Evolutionary conservation across 35 echinoderm and acorn worm genomes (phyloP), one percentile per base, ranked within the genome.

Genomic region (Heliocidaris erythrogramma): DNA sequence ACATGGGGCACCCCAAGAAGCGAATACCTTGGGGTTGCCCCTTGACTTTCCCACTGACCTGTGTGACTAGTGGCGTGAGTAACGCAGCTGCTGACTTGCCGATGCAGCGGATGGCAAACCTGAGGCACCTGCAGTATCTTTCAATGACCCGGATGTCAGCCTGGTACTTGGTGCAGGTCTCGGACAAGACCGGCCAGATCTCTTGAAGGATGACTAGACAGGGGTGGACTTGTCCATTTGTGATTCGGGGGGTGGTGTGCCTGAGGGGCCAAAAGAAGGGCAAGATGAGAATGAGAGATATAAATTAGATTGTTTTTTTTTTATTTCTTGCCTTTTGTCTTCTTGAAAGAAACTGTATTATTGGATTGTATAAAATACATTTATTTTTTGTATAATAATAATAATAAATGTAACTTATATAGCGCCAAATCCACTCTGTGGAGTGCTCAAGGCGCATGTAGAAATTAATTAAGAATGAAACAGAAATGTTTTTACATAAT

Each of bases 131-230:
- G 84, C 98, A 99, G 95, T 96, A 97, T 56, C 98, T 96, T 47
- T 99, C 98, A 17, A 99, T 97, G 89, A 99, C 96, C 32, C 96
- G 47, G 85, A 96, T 95, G 48, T 99, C 97, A 7, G 94, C 96
- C 92, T 99, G 96, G 92, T 99, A 99, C 88, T 94, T 97, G 35
- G 59, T 92, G 85, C 95, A 94, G 11, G 95, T 95, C 24, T 96
- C 94, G 2, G 98, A 99, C 94, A 99, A 60, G 27, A 99, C 94
- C 30, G 97, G 98, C 98, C 98, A 99, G 92, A 97, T 97, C 24
- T 97, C 97, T 48, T 96, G 95, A 5, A 99, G 86, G 11, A 97
- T 50, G 29, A 96, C 93, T 5, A 96, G 95, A 59, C 98, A 99
- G 0, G 98, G 98, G 94, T 99, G 98, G 4, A 94, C 53, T 50